phyloP scores from a whole-genome alignment of 2,888 invertebrate genomes.

The Helleia helle region DNA sequence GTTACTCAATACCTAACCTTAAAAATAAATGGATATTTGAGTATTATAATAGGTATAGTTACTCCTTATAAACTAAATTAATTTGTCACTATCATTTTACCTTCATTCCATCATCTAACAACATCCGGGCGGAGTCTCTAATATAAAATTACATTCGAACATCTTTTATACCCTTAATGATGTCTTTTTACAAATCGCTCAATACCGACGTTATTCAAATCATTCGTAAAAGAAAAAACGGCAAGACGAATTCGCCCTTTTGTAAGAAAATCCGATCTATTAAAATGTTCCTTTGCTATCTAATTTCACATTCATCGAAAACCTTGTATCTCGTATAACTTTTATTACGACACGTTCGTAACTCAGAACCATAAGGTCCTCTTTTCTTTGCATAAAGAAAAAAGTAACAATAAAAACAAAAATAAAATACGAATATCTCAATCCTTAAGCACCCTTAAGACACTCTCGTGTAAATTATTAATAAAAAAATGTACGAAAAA shows the following conservation, averaged over 20 bases:
- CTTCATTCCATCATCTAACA: too few species aligned
- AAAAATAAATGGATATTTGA: too few species aligned
- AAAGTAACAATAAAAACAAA: constrained; percentile 25
- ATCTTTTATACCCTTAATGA: constrained; percentile 2
- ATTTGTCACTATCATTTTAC: too few species aligned
- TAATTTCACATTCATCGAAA: constrained; percentile 57
- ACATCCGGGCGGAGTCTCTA: too few species aligned
- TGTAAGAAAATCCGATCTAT: constrained; percentile 41
- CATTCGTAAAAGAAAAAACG: constrained; percentile 19
- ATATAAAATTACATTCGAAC: not conserved
- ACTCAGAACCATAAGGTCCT: too few species aligned
- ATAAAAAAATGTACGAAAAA: too few species aligned
- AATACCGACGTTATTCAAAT: constrained; percentile 16
- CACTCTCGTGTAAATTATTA: constrained; percentile 7
- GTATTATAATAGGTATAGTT: too few species aligned
- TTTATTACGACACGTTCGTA: too few species aligned
- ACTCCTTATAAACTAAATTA: too few species aligned
- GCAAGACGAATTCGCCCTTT: constrained; percentile 20
- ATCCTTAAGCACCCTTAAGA: too few species aligned
- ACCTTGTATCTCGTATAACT: constrained; percentile 42
- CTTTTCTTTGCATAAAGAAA: constrained; percentile 17
- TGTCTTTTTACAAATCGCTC: constrained; percentile 12
- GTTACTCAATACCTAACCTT: too few species aligned
- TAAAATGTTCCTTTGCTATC: constrained; percentile 47
- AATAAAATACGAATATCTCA: constrained; percentile 11